Percentiles rank a stretch among this genome's conserved stretches.
Conservation (phyloP, 2,797 vertebrate species). For the Chromobotia macracanthus region DNA sequence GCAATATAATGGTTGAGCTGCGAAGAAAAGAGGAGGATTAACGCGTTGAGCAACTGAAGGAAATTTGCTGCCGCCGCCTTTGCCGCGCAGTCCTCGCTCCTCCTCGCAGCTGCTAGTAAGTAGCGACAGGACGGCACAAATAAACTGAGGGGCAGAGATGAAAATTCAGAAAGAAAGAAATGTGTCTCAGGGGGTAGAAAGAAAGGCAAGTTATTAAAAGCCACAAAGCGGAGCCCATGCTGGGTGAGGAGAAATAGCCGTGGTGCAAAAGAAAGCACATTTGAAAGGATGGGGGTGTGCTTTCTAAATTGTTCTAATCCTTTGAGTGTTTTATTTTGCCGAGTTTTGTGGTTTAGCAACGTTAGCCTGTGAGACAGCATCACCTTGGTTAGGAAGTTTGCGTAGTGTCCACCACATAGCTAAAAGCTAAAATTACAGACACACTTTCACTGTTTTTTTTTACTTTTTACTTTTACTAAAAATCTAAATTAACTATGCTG, state of each 20-base stretch:
- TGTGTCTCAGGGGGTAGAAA: slow-evolving; percentile 88
- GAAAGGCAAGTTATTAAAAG: slow-evolving; percentile 97
- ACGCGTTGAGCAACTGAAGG: slow-evolving; percentile 92
- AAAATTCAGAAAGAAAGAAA: slow-evolving; percentile 61
- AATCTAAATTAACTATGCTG: slow-evolving; percentile 9
- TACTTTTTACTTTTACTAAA: too few species aligned
- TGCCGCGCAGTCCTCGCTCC: slow-evolving; percentile 20
- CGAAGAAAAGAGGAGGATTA: slow-evolving; percentile 89
- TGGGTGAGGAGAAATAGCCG: slow-evolving; percentile 91
- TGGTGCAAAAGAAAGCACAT: slow-evolving; percentile 86
- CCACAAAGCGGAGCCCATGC: slow-evolving; percentile 92
- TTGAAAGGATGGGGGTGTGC: slow-evolving; percentile 84
- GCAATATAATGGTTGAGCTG: slow-evolving; percentile 98
- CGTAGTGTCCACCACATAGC: slow-evolving; percentile 29
- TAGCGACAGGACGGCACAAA: slow-evolving; percentile 86
- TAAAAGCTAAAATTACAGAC: slow-evolving; percentile 26
- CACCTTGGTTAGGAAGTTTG: slow-evolving; percentile 51
- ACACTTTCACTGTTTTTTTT: too few species aligned
- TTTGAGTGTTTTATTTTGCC: slow-evolving; percentile 90
- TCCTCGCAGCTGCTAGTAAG: slow-evolving; percentile 84
- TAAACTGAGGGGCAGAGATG: slow-evolving; percentile 72
- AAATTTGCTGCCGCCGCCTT: slow-evolving; percentile 81
- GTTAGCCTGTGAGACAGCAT: slow-evolving; percentile 63
- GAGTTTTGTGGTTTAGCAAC: slow-evolving; percentile 84
- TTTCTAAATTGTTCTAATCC: slow-evolving; percentile 94